Base-by-base conservation (phyloP, 2,888 invertebrate species). In the Dexiosoma caninum region DNA sequence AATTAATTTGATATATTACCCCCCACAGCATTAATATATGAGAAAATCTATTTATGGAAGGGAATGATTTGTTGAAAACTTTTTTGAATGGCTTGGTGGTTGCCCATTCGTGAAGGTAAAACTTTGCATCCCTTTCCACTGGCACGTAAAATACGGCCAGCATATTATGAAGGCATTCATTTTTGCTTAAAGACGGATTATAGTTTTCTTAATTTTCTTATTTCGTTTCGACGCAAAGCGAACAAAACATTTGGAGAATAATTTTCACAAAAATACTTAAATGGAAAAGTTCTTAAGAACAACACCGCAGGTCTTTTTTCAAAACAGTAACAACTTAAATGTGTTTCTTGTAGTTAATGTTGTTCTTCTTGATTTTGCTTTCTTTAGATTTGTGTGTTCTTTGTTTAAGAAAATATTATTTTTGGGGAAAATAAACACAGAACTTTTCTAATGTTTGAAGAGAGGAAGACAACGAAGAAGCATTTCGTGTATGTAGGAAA, bases 171-270 rank as follows among this genome's bases (percentile, higher is more conserved):
- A n/a, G n/a, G n/a, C n/a, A n/a, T n/a, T n/a, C n/a, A n/a, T n/a
- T n/a, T 21, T 75, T 67, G 66, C 66, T 57, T 67, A 32, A 75
- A 67, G 46, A 75, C 23, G 49, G 21, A 75, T 57, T 75, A 66
- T 12, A 46, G 37, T 46, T 14, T 40, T 32, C 3, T 35, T n/a
- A n/a, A n/a, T 14, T 1, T 19, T 40, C 7, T 49, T 60, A 2
- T 51, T 21, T 57, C 21, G 37, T 32, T 8, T 16, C 8, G n/a
- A n/a, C n/a, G n/a, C 19, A 57, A 60, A 27, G 8, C 57, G 49
- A 75, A 67, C 40, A 67, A 53, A 59, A 40, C 57, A 49, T 62
- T 62, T 19, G 23, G 14, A 32, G 32, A 32, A 55, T 44, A 62
- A 57, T 46, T 42, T 21, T 14, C 6, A 40, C 27, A 40, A 57